Conservation (phyloP, 2,888 invertebrate genomes). For the Polydrusus cervinus region DNA sequence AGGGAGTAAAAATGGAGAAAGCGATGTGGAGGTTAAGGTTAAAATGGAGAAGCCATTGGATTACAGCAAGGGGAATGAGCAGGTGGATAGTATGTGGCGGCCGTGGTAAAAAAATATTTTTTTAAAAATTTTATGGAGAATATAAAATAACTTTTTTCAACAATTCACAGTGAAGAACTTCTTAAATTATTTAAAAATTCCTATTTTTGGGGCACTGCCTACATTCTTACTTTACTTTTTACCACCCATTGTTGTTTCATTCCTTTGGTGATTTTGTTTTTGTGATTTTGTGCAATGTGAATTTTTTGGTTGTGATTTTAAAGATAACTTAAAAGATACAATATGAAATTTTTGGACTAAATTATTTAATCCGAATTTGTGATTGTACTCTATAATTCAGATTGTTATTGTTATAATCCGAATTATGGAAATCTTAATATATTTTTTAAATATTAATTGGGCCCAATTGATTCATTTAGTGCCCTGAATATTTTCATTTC, state of each 20-base stretch:
- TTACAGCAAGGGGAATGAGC: slow-evolving; percentile 68
- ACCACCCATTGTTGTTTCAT: neutral
- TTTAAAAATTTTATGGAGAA: neutral
- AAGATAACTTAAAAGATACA: neutral
- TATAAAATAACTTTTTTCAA: neutral
- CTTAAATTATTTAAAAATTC: neutral
- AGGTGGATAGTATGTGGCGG: slow-evolving; percentile 73
- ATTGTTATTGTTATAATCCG: no score
- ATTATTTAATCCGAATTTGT: no score
- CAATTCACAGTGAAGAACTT: neutral
- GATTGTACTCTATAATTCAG: no score
- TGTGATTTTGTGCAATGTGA: slow-evolving; percentile 1
- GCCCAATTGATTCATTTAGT: no score
- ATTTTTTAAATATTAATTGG: no score
- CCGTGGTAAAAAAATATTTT: slow-evolving; percentile 69
- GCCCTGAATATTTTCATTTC: no score
- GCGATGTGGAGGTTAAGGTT: slow-evolving; percentile 46
- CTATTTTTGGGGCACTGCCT: neutral
- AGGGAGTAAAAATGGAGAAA: slow-evolving; percentile 55
- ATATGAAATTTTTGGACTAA: no score
- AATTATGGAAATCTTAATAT: no score
- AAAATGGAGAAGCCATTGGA: slow-evolving; percentile 71
- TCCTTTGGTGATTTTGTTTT: neutral
- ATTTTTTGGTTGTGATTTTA: neutral
- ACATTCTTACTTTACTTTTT: neutral